Conservation (phyloP, 2,797 vertebrate genomes). For the Phoebastria nigripes region DNA sequence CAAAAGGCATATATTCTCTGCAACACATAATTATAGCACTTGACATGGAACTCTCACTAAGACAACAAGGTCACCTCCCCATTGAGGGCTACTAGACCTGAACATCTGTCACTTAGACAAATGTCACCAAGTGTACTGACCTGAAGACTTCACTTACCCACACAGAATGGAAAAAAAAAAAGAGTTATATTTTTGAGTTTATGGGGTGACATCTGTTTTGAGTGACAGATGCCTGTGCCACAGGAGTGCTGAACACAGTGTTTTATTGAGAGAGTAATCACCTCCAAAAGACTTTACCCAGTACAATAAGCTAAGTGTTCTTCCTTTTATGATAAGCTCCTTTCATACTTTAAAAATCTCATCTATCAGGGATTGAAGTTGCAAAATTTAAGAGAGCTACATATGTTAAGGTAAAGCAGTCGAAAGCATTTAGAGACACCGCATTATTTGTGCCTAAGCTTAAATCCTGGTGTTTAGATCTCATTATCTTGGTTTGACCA, state of each 20-base stretch:
- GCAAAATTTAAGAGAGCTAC: background rate
- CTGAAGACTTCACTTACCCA: background rate
- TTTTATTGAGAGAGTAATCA: background rate
- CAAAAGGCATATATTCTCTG: background rate
- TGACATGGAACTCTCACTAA: background rate
- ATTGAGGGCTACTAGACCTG: background rate
- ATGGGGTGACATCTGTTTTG: conserved; percentile 46
- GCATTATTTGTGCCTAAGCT: background rate
- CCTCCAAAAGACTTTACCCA: conserved; percentile 18
- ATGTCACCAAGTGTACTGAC: background rate
- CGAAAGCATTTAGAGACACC: background rate
- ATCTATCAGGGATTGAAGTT: background rate
- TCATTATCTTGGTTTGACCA: conserved; percentile 14
- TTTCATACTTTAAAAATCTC: background rate
- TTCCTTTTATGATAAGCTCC: background rate
- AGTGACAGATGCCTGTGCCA: conserved; percentile 45
- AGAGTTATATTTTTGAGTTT: background rate
- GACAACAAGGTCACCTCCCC: conserved; percentile 38
- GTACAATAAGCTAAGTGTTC: background rate
- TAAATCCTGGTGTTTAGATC: background rate
- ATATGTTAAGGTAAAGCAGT: background rate
- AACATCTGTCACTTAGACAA: conserved; percentile 59
- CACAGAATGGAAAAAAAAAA: background rate
- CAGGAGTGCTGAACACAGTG: background rate
- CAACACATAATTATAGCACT: background rate